Evolutionary conservation across 2,797 vertebrate species (phyloP).

Genomic region (Sternarchorhynchus goeldii): DNA sequence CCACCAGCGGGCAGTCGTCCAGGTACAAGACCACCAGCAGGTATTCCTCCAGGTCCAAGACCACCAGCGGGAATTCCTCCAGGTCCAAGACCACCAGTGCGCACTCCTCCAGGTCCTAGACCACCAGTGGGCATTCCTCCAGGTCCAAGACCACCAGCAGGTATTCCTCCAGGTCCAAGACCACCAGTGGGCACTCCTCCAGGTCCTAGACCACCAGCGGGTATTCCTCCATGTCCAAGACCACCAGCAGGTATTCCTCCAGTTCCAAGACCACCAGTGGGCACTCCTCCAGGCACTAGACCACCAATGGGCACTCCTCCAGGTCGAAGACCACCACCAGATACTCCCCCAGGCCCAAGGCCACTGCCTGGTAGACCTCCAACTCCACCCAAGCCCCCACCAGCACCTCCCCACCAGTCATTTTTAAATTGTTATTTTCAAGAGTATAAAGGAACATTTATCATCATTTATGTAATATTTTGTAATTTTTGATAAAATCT

Average conservation of each 20-base stretch:
- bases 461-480: background rate
- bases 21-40: conserved; percentile 43
- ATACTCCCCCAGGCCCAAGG: conserved; percentile 50
- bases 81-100: conserved; percentile 25
- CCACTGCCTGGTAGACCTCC: conserved; percentile 39
- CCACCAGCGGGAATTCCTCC: conserved; percentile 23
- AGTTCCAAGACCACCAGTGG: conserved; percentile 44
- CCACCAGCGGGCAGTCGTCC: conserved; percentile 28
- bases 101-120: conserved; percentile 50
- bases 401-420: background rate
- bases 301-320: conserved; percentile 26
- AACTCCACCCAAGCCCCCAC: conserved; percentile 25
- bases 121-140: conserved; percentile 38
- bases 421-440: background rate
- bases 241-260: conserved; percentile 20
- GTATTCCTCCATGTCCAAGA: conserved; percentile 32
- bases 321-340: conserved; percentile 27
- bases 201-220: conserved; percentile 40
- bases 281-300: conserved; percentile 42
- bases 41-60: conserved; percentile 40
- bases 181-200: conserved; percentile 34
- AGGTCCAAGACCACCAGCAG: conserved; percentile 35
- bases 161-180: conserved; percentile 30
- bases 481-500: background rate
- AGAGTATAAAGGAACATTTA: background rate